These are phyloP conservation scores for Sinocyclocheilus anophthalmus DNA, from an alignment of 2,113 vertebrate species.

Conservation along the genomic window DNA sequence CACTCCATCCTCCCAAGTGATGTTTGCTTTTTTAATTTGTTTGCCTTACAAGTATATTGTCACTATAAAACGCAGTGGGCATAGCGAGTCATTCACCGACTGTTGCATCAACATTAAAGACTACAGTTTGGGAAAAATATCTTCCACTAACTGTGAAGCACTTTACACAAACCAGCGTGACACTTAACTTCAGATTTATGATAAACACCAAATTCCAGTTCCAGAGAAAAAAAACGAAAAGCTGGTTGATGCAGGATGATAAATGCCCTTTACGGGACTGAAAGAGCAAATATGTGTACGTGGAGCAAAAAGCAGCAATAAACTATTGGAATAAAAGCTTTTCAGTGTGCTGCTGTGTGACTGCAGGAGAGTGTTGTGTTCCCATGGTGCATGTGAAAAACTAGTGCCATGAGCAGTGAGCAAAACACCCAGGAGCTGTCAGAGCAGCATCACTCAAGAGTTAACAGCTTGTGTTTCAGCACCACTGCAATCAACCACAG, in stretches of 20 bases:
- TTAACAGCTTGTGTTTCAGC: constrained; percentile 27
- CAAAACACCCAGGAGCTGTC: constrained; percentile 46
- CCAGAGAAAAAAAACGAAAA: not conserved
- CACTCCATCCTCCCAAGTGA: not conserved
- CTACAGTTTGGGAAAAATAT: not conserved
- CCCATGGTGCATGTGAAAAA: constrained; percentile 49
- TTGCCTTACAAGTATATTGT: not conserved
- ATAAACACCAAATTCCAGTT: constrained; percentile 1
- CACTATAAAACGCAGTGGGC: not conserved
- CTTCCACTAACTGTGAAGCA: not conserved
- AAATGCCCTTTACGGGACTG: constrained; percentile 18
- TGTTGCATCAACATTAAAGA: not conserved
- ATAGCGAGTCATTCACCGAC: not conserved
- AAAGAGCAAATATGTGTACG: constrained; percentile 18
- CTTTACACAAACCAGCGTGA: not conserved
- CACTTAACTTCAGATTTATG: not conserved
- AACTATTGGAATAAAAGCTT: constrained; percentile 18
- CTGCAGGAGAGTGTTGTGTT: constrained; percentile 38
- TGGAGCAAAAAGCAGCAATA: constrained; percentile 43
- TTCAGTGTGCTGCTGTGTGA: constrained; percentile 46
- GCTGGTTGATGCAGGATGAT: constrained; percentile 2
- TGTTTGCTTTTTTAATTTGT: not conserved
- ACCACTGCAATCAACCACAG: constrained; percentile 58
- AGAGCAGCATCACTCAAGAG: constrained; percentile 19
- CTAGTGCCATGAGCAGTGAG: constrained; percentile 42